Evolutionary conservation across 2,888 invertebrate species (phyloP).

Genomic region (Protodeltote pygarga): DNA sequence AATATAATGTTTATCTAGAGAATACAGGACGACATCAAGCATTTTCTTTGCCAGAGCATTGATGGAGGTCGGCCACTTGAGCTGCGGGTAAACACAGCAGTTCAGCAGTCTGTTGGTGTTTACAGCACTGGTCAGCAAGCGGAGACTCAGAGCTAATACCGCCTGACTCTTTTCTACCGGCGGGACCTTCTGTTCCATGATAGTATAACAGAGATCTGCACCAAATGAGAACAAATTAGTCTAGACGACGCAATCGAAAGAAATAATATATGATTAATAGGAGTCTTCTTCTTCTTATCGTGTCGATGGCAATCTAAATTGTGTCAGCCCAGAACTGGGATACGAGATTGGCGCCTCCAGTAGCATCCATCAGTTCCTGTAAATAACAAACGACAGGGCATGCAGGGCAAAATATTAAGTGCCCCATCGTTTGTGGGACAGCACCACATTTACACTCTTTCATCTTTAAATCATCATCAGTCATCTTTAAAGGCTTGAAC

Average conservation of each 20-base stretch:
- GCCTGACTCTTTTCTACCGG: slow-evolving; percentile 71
- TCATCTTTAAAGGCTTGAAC: too few relatives aligned
- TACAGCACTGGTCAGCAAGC: slow-evolving; percentile 63
- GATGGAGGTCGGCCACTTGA: slow-evolving; percentile 67
- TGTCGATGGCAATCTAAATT: too few relatives aligned
- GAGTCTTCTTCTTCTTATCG: too few relatives aligned
- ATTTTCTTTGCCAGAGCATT: slow-evolving; percentile 57
- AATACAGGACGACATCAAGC: slow-evolving; percentile 59
- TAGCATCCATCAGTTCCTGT: too few relatives aligned
- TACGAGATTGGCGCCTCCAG: too few relatives aligned
- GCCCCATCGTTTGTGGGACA: too few relatives aligned
- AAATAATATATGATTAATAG: background rate
- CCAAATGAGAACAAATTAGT: background rate
- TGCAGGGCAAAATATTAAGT: too few relatives aligned
- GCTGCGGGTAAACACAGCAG: slow-evolving; percentile 69
- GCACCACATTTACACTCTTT: too few relatives aligned
- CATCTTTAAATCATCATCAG: too few relatives aligned
- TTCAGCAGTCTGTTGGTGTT: slow-evolving; percentile 32
- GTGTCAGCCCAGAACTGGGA: too few relatives aligned
- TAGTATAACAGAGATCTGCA: slow-evolving; percentile 68
- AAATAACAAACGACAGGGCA: too few relatives aligned
- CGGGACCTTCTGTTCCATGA: slow-evolving; percentile 65
- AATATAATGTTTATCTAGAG: slow-evolving; percentile 63
- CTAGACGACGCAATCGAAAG: background rate
- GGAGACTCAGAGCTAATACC: slow-evolving; percentile 62